Evolutionary conservation across 1,140 invertebrate species (phyloP), one percentile per base, ranked within the genome.

Genomic region (Elysia chlorotica): DNA sequence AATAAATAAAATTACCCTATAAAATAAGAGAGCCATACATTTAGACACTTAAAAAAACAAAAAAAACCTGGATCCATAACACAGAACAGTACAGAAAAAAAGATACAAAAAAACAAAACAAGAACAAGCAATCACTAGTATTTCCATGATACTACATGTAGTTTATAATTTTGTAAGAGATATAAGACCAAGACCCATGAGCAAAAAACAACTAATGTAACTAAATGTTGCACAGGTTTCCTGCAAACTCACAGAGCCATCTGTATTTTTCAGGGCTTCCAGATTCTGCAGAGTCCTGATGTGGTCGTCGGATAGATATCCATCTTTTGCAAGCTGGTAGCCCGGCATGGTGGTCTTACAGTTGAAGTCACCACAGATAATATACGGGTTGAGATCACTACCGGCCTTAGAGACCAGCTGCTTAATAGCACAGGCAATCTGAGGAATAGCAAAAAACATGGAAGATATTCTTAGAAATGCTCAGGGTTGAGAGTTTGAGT

Each of bases 301-400:
- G 37, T 75, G 78, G 37, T 71, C 59, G 63, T 83, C 80, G 38
- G 76, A 77, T 21, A 85, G 76, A 48, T 83, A 82, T 25, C 83
- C 82, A 54, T 85, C 83, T 23, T 73, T 71, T 19, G 76, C 76
- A 14, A 85, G 74, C 65, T 85, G 82, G 57, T 85, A 84, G 3
- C 71, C 79, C 36, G 83, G 79, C 62, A 75, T 77, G 38, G 68
- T 75, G 6, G 71, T 74, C 54, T 74, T 65, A 10, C 81, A 79
- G 75, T 86, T 86, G 72, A 86, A 86, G 67, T 86, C 85, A 19
- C 85, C 85, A 78, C 81, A 82, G 57, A 86, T 74, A 21, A 85
- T 76, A 56, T 84, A 79, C n/a, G 83, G 79, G 31, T 74, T 74
- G 3, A 67, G 61, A 31, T 78, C 79, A 71, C 77, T 78, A 10